These are phyloP conservation scores for Plagodis dolabraria DNA, from an alignment of 2,888 invertebrate species.

Conservation along the genomic window DNA sequence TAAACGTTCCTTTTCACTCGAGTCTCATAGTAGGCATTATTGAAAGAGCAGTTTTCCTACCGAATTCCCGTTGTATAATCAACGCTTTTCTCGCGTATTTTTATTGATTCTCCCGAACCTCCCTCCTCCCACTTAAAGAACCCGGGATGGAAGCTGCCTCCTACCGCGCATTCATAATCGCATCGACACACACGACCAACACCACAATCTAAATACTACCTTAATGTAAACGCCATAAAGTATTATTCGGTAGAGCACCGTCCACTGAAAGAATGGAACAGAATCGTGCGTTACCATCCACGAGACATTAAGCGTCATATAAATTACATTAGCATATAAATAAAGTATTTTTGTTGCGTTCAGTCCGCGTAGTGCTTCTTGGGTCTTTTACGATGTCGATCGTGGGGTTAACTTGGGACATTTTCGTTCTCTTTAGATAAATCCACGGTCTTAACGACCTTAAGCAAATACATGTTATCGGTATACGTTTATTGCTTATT, in stretches of 20 bases:
- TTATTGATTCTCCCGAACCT: conserved; percentile 79
- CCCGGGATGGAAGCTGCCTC: conserved; percentile 80
- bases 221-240: conserved; percentile 59
- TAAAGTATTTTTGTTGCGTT: conserved; percentile 83
- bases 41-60: conserved; percentile 71
- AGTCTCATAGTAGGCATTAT: conserved; percentile 60
- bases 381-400: conserved; percentile 78
- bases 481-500: conserved; percentile 81
- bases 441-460: conserved; percentile 80
- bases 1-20: conserved; percentile 59
- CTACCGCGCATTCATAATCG: conserved; percentile 84
- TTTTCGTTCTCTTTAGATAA: conserved; percentile 83
- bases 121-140: conserved; percentile 67
- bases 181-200: conserved; percentile 76
- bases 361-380: conserved; percentile 68
- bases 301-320: conserved; percentile 84
- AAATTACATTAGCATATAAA: conserved; percentile 86
- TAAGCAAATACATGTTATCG: conserved; percentile 82
- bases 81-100: conserved; percentile 84
- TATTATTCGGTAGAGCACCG: conserved; percentile 45
- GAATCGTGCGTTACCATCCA: conserved; percentile 84
- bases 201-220: conserved; percentile 59
- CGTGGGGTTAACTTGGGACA: conserved; percentile 73
- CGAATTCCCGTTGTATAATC: conserved; percentile 81
- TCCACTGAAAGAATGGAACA: conserved; percentile 71